Percentiles rank a stretch among this genome's conserved stretches.
These are phyloP conservation scores for Callospermophilus lateralis DNA, from an alignment of 2,113 vertebrate species.

Conservation along the genomic window DNA sequence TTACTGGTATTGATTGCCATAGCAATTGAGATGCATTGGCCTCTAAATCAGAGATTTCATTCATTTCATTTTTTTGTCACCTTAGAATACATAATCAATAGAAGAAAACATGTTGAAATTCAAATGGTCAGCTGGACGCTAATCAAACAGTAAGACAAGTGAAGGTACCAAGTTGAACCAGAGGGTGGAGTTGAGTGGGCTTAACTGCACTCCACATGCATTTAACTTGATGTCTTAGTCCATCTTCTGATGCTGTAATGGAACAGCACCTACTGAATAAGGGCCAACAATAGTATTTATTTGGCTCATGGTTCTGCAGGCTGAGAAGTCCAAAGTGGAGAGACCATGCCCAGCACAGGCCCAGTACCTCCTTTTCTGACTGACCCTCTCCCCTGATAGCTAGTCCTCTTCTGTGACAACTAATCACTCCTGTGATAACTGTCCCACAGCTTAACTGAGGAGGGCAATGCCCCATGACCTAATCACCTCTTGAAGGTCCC, in stretches of 20 bases:
- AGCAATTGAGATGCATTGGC: background rate
- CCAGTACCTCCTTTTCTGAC: background rate
- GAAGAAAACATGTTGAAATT: background rate
- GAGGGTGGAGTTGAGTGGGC: background rate
- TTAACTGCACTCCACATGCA: too few relatives aligned
- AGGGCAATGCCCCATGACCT: background rate
- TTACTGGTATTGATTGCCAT: background rate
- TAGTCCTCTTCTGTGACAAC: too few relatives aligned
- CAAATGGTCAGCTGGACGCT: background rate
- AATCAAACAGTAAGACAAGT: background rate
- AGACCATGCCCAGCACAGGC: too few relatives aligned
- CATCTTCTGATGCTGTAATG: background rate
- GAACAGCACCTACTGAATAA: background rate
- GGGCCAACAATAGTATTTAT: background rate
- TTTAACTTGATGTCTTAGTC: background rate
- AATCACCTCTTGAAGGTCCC: background rate
- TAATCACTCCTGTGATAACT: too few relatives aligned
- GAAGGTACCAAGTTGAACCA: background rate
- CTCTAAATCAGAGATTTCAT: background rate
- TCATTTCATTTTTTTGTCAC: conserved; percentile 11
- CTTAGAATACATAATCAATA: conserved; percentile 32
- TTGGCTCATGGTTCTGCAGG: background rate
- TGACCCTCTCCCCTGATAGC: background rate
- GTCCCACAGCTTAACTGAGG: background rate
- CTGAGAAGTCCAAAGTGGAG: background rate